Percentiles rank a stretch among this genome's conserved stretches.
phyloP scores from a whole-genome alignment of 2,888 invertebrate species.

The Campoplex nolae region DNA sequence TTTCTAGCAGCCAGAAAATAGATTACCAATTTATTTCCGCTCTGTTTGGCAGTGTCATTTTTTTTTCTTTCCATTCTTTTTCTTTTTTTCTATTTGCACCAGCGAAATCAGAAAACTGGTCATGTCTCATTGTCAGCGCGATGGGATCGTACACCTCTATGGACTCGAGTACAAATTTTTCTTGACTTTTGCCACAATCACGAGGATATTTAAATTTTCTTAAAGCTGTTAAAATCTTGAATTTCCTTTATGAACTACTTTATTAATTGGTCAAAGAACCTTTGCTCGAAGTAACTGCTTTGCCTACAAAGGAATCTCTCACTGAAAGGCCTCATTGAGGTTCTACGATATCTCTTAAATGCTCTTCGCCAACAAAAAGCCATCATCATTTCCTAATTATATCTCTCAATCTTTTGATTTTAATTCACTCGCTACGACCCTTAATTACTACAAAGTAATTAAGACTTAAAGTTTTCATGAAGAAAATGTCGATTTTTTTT shows the following conservation, averaged over 20 bases:
- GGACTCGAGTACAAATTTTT: neutral
- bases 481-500: neutral
- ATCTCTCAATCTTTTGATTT: neutral
- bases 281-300: neutral
- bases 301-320: neutral
- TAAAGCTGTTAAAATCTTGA: neutral
- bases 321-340: neutral
- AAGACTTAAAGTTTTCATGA: neutral
- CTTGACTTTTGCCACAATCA: neutral
- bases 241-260: neutral
- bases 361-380: neutral
- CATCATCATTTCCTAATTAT: neutral
- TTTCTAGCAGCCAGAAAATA: constrained; percentile 7
- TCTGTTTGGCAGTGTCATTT: constrained; percentile 22
- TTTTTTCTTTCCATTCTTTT: constrained; percentile 9
- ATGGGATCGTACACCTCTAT: neutral
- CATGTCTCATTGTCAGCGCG: neutral
- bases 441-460: neutral
- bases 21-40: constrained; percentile 27
- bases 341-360: neutral
- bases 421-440: neutral
- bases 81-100: neutral
- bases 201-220: neutral
- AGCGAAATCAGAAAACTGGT: neutral
- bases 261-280: neutral